A percentile compares a stretch with the other conserved stretches of the same genome.
Conservation (phyloP, 1,140 invertebrate species). For the Campodea augens region DNA sequence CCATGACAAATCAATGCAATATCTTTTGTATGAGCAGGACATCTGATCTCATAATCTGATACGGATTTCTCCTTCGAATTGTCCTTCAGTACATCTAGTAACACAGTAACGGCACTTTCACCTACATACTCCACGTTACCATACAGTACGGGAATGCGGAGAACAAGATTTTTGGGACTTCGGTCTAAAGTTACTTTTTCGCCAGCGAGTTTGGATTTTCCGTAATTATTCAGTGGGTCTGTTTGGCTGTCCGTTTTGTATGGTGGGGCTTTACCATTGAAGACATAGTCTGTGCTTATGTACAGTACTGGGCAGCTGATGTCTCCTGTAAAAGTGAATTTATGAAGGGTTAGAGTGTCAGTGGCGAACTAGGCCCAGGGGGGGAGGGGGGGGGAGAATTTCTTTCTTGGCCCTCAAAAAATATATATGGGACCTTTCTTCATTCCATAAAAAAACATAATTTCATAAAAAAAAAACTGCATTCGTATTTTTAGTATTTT, state of each 20-base stretch:
- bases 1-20: constrained; percentile 25
- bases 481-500: no score
- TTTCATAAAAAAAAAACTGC: no score
- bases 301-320: constrained; percentile 26
- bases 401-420: no score
- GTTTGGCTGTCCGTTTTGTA: constrained; percentile 25
- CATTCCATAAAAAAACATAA: no score
- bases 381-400: no score
- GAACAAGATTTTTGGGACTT: constrained; percentile 19
- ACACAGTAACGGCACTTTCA: constrained; percentile 32
- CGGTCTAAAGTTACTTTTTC: constrained; percentile 22
- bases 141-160: constrained; percentile 33
- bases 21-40: constrained; percentile 28
- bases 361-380: no score
- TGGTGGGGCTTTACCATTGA: constrained; percentile 33
- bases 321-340: constrained; percentile 20
- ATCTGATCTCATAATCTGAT: constrained; percentile 28
- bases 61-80: constrained; percentile 16
- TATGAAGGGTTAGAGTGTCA: no score
- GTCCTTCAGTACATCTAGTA: constrained; percentile 23
- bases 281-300: constrained; percentile 39
- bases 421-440: no score
- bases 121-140: constrained; percentile 27
- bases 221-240: constrained; percentile 34
- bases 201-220: constrained; percentile 29